A percentile compares a stretch with the other conserved stretches of the same genome.
Conservation (phyloP, 2,888 invertebrate genomes). For the Doris montereyensis region DNA sequence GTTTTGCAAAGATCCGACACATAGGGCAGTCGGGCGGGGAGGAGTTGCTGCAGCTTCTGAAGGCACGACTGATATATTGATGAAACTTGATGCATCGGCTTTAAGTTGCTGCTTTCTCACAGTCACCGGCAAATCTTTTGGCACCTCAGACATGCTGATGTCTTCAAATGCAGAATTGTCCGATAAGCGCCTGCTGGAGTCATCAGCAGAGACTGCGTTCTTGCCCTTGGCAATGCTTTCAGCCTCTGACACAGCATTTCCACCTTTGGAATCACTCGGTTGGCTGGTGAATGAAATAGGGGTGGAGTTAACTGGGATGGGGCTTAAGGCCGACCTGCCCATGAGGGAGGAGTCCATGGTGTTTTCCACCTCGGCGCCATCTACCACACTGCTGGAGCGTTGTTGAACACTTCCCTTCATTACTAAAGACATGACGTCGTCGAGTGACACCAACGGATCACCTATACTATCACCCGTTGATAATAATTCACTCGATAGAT, state of each 20-base stretch:
- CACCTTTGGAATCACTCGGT: conserved; percentile 8
- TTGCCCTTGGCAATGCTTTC: neutral
- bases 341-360: no score
- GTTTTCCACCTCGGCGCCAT: no score
- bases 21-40: neutral
- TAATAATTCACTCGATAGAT: conserved; percentile 52
- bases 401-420: no score
- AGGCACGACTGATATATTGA: conserved; percentile 28
- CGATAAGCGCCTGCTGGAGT: no score
- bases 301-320: no score
- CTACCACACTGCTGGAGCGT: no score
- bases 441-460: conserved; percentile 53
- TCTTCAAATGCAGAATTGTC: conserved; percentile 7
- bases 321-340: no score
- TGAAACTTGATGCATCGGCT: neutral
- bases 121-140: neutral
- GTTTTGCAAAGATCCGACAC: neutral
- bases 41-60: neutral
- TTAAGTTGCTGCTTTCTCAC: conserved; percentile 9
- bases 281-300: conserved; percentile 4
- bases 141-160: neutral
- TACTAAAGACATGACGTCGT: conserved; percentile 31
- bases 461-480: conserved; percentile 48
- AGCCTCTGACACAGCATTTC: neutral
- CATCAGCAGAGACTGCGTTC: neutral